Base-by-base conservation (phyloP, 2,888 invertebrate species). In the Corbicula japonica region DNA sequence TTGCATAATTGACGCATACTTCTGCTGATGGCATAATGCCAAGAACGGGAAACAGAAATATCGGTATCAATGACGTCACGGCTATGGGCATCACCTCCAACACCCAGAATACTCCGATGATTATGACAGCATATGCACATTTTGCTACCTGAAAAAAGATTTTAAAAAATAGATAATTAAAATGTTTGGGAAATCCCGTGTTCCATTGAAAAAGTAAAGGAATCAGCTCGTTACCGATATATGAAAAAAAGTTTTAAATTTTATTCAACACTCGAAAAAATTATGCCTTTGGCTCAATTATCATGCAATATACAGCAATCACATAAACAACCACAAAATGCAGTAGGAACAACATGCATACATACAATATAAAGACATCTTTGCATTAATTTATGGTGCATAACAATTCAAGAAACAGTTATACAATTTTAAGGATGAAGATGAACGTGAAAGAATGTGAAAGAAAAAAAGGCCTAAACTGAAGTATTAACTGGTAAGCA, bases 41-140 rank as follows among this genome's bases (percentile, higher is more conserved):
- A 23, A 92, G 88, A 28, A 90, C 65, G 0, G 92, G 92, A 65
- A 92, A 91, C 34, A 92, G 77, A 30, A 92, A 83, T 8, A 92
- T 84, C 1, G 92, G 92, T 26, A 92, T 88, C 50, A 92, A 79
- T 71, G 92, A 90, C 50, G 92, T 92, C 44, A 89, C 91, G 28
- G 91, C 89, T 21, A 92, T 86, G 4, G 92, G 92, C 66, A 92
- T 76, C 8, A 88, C 87, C 61, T 92, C 92, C 60, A 91, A 80
- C 23, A 92, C 88, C 92, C 92, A 92, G 76, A 83, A 92, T 5
- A 88, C 68, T 0, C 89, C 91, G 66, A 91, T 91, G 21, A 92
- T 76, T 5, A 91, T 68, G 21, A 91, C 87, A 21, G 88, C 88
- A 63, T 89, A 91, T 0, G 88, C 89, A 66, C 90, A 89, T 86